Conservation (phyloP, 2,888 invertebrate species). For the Hybos culiciformis region DNA sequence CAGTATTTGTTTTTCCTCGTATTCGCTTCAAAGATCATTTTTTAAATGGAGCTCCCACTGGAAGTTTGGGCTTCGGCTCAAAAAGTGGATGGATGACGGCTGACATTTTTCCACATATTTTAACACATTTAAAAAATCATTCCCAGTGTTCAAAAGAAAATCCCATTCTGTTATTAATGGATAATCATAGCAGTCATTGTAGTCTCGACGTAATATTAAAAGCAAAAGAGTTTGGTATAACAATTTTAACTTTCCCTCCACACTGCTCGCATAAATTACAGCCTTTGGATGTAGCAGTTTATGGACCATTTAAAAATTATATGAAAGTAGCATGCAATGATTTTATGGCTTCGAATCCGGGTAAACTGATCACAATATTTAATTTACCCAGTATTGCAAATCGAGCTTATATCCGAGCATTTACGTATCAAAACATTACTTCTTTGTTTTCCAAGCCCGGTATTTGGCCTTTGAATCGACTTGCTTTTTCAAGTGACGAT, state of each 20-base stretch:
- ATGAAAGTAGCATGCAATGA: slow-evolving; percentile 18
- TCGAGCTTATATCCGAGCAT: not conserved
- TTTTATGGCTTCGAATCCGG: slow-evolving; percentile 22
- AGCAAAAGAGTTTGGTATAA: slow-evolving; percentile 11
- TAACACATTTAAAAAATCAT: slow-evolving; percentile 15
- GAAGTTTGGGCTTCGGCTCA: not conserved
- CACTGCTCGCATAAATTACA: slow-evolving; percentile 11
- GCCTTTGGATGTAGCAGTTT: slow-evolving; percentile 19
- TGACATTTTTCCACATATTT: slow-evolving; percentile 13
- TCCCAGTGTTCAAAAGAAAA: slow-evolving; percentile 7
- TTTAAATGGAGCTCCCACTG: slow-evolving; percentile 1
- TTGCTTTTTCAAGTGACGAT: not conserved
- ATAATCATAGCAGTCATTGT: slow-evolving; percentile 15
- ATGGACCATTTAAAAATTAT: slow-evolving; percentile 20
- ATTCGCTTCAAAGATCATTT: slow-evolving; percentile 4
- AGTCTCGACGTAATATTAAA: slow-evolving; percentile 11
- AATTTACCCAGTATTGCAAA: slow-evolving; percentile 19
- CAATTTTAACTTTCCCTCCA: slow-evolving; percentile 10
- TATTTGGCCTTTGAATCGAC: slow-evolving; percentile 3
- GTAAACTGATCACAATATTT: slow-evolving; percentile 21
- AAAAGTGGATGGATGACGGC: slow-evolving; percentile 20
- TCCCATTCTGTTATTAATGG: slow-evolving; percentile 11
- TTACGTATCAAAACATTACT: slow-evolving; percentile 2
- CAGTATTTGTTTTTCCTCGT: slow-evolving; percentile 1
- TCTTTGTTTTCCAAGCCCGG: slow-evolving; percentile 1